Evolutionary conservation across 1,140 invertebrate species (phyloP), one percentile per base, ranked within the genome.

Genomic region (Laupala kohalensis): DNA sequence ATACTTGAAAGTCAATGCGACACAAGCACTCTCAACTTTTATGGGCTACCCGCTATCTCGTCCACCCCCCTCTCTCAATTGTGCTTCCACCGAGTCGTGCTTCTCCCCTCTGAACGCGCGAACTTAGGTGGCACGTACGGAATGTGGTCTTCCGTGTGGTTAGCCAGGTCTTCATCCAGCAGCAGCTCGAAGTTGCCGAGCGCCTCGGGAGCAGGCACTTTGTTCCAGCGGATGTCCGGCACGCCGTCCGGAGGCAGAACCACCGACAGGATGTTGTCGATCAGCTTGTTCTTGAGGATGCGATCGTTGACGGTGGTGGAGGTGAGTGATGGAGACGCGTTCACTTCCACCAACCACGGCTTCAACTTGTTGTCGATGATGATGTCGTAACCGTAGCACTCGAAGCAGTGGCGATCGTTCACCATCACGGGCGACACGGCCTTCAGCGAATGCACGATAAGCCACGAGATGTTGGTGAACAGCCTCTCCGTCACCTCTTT

Each of bases 231-330:
- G 0, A 94, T 92, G 81, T 97, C 95, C 30, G 94, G 94, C 13
- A 94, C 84, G 66, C 95, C 93, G 77, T 92, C 92, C 0, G 93
- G 89, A 2, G 95, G 94, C 28, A 97, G 78, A 0, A 98, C 92
- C 65, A 98, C 90, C 27, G 94, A 94, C 66, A 98, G 83, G 72
- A 97, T 95, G 80, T 97, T 97, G 77, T 96, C 94, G 71, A 99
- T 95, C 15, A 99, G 81, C 83, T 96, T 96, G 77, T 96, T 94
- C 78, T 99, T 99, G 73, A 98, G 85, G 76, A 98, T 96, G 75
- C 96, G 85, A 80, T 99, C 96, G 79, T 95, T 97, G 0, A 94
- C 92, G 0, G 96, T 98, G 0, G 96, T 98, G 0, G 95, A 95
- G 4, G 93, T 94, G 1, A 98, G 79, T 0, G 95, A 97, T 0